These are phyloP conservation scores for Megalurothrips usitatus DNA, from an alignment of 2,888 invertebrate genomes.

Conservation along the genomic window DNA sequence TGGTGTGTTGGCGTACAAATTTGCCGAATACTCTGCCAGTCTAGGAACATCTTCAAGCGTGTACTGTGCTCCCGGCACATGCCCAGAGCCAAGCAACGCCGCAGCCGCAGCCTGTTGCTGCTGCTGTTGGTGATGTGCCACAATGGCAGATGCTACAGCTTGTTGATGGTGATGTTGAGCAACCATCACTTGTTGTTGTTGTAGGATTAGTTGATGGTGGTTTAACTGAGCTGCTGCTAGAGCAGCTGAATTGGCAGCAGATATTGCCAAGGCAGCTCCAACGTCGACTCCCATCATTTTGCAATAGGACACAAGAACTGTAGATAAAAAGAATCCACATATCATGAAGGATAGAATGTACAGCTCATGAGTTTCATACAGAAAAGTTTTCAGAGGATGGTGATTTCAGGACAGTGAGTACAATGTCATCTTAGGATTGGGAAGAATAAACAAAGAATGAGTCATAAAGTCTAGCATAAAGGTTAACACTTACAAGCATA, in stretches of 20 bases:
- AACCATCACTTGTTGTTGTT: conserved; percentile 35
- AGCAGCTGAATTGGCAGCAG: conserved; percentile 45
- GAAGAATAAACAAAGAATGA: background rate
- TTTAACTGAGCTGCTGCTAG: conserved; percentile 50
- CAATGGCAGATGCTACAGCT: conserved; percentile 40
- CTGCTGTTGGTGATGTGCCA: conserved; percentile 27
- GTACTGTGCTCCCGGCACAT: conserved; percentile 44
- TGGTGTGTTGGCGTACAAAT: conserved; percentile 66
- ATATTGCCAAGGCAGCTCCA: conserved; percentile 40
- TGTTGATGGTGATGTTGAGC: conserved; percentile 40
- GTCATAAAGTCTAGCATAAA: background rate
- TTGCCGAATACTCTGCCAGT: conserved; percentile 71
- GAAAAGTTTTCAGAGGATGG: background rate
- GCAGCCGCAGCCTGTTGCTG: background rate
- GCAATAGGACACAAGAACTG: conserved; percentile 41
- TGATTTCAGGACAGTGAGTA: background rate
- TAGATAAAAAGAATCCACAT: background rate
- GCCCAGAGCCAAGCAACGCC: conserved; percentile 1
- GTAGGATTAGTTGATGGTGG: conserved; percentile 41
- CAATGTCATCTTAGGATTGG: background rate
- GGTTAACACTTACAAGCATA: background rate
- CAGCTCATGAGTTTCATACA: too few species aligned
- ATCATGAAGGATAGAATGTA: background rate
- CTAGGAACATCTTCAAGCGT: conserved; percentile 65
- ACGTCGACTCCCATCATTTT: conserved; percentile 37